A percentile compares a stretch with the other conserved stretches of the same genome.
These are phyloP conservation scores for Sandelia bainsii DNA, from an alignment of 2,797 vertebrate species.

Conservation along the genomic window DNA sequence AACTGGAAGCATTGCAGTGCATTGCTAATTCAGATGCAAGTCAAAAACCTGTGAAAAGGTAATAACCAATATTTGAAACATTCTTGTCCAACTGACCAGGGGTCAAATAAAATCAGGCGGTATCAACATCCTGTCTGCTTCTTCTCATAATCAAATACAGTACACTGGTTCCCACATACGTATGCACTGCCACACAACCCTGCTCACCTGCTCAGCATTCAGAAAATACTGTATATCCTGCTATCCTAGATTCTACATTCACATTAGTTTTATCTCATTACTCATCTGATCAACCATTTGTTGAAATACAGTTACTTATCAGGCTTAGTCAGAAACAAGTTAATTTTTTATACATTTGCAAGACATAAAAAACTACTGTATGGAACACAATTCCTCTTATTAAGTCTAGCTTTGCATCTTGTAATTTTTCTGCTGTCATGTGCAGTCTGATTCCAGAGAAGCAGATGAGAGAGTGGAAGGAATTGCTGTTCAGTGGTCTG, in stretches of 20 bases:
- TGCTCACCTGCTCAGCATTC: background rate
- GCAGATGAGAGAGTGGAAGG: slow-evolving; percentile 92
- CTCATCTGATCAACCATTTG: background rate
- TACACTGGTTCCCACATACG: slow-evolving; percentile 9
- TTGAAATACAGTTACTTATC: background rate
- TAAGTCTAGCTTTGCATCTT: slow-evolving; percentile 15
- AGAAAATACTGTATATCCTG: background rate
- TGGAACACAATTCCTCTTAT: background rate
- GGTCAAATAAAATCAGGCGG: slow-evolving; percentile 57
- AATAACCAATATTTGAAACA: slow-evolving; percentile 9
- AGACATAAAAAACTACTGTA: background rate
- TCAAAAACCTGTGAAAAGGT: slow-evolving; percentile 21
- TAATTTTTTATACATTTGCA: background rate
- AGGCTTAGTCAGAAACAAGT: background rate
- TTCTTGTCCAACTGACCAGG: slow-evolving; percentile 34
- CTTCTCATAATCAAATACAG: slow-evolving; percentile 36
- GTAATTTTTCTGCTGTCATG: slow-evolving; percentile 40
- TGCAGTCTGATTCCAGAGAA: slow-evolving; percentile 89
- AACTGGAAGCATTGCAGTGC: background rate
- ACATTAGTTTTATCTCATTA: background rate
- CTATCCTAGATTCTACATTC: background rate
- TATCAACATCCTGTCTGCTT: slow-evolving; percentile 50
- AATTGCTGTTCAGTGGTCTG: slow-evolving; percentile 86
- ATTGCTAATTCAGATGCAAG: slow-evolving; percentile 1
- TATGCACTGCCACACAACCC: background rate